Percentiles rank a stretch among this genome's conserved stretches.
These are phyloP conservation scores for Agrilus biguttatus DNA, from an alignment of 2,888 invertebrate genomes.

Conservation along the genomic window DNA sequence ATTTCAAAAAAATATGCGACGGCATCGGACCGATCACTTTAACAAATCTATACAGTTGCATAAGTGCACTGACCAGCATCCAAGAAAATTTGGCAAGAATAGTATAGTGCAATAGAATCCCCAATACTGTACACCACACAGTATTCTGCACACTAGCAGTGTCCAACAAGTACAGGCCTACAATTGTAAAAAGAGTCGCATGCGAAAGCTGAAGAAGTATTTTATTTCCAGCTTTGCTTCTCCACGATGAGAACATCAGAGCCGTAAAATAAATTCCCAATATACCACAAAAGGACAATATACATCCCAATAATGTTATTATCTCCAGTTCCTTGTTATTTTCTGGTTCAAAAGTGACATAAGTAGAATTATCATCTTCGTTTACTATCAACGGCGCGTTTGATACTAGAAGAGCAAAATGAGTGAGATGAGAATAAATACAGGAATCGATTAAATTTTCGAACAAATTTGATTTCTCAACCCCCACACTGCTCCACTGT, in stretches of 20 bases:
- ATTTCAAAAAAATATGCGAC: constrained; percentile 45
- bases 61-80: constrained; percentile 56
- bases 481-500: constrained; percentile 42
- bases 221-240: constrained; percentile 48
- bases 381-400: constrained; percentile 9
- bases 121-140: constrained; percentile 39
- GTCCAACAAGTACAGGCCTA: constrained; percentile 27
- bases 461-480: constrained; percentile 26
- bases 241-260: constrained; percentile 39
- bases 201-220: constrained; percentile 48
- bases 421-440: constrained; percentile 41
- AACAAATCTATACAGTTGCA: constrained; percentile 53
- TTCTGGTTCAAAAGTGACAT: constrained; percentile 20
- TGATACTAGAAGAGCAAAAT: constrained; percentile 40
- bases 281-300: background rate
- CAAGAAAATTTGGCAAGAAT: constrained; percentile 53
- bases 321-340: constrained; percentile 26
- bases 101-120: constrained; percentile 48
- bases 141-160: constrained; percentile 19
- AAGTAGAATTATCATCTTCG: constrained; percentile 9
- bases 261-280: background rate
- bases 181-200: constrained; percentile 44
- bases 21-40: constrained; percentile 45
- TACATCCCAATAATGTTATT: background rate
- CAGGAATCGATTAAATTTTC: constrained; percentile 33